These are phyloP conservation scores for Sceliomorpha sp. DNA, from an alignment of 2,888 invertebrate species.

Conservation along the genomic window DNA sequence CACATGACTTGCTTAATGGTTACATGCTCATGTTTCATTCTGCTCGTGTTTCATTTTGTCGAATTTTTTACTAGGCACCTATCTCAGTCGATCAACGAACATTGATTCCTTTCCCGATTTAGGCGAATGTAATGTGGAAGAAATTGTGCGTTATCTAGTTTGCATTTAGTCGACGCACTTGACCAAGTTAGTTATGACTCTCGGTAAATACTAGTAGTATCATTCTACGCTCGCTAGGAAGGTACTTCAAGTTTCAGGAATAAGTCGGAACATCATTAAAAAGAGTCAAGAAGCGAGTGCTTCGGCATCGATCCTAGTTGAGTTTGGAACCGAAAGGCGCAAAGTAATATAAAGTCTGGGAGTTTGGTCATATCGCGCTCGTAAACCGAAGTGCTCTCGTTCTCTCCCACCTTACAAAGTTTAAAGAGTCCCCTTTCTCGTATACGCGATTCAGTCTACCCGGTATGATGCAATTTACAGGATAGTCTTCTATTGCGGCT, in stretches of 20 bases:
- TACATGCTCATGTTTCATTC: too few relatives aligned
- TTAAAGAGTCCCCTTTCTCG: conserved; percentile 61
- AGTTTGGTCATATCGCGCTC: conserved; percentile 71
- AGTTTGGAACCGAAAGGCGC: conserved; percentile 56
- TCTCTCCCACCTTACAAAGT: conserved; percentile 60
- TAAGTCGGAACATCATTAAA: conserved; percentile 55
- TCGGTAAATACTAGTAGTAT: conserved; percentile 52
- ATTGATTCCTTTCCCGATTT: too few relatives aligned
- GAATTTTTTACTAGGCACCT: too few relatives aligned
- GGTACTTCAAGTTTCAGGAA: conserved; percentile 41
- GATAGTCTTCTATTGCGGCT: conserved; percentile 57
- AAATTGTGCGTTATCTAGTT: conserved; percentile 6
- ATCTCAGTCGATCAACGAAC: too few relatives aligned
- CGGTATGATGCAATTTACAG: conserved; percentile 69
- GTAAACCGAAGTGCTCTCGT: conserved; percentile 69
- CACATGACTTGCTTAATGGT: too few relatives aligned
- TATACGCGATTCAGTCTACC: conserved; percentile 56
- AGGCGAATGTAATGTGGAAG: too few relatives aligned
- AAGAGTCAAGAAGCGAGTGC: conserved; percentile 48
- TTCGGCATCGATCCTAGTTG: conserved; percentile 45
- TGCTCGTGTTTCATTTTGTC: too few relatives aligned
- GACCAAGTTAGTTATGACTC: conserved; percentile 51
- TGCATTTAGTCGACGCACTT: conserved; percentile 27
- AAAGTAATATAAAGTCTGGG: conserved; percentile 73
- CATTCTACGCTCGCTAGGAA: conserved; percentile 39